Conservation (phyloP, 2,797 vertebrate species). For the Pipistrellus nathusii region DNA sequence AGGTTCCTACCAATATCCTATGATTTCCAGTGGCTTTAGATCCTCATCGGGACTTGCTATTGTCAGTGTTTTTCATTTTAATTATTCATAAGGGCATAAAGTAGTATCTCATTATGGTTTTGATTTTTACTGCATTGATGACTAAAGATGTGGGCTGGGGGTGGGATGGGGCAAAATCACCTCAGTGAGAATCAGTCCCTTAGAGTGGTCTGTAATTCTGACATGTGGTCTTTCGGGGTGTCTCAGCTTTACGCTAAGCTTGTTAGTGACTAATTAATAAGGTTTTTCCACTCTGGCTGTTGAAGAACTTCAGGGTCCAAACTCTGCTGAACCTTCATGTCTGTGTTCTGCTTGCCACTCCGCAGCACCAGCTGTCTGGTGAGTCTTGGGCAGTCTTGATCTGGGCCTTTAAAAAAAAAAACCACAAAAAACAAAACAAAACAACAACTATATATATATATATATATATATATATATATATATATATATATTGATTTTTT, state of each 20-base stretch:
- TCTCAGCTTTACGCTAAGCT: neutral
- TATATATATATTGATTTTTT: too few relatives aligned
- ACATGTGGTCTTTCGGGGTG: neutral
- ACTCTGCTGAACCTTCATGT: neutral
- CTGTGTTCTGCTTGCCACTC: neutral
- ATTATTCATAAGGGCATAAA: neutral
- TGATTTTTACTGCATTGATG: neutral
- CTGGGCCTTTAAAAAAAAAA: neutral
- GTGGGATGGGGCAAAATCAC: too few relatives aligned
- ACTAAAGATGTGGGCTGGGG: neutral
- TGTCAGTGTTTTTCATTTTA: neutral
- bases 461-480: too few relatives aligned
- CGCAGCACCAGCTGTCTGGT: neutral
- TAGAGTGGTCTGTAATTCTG: neutral
- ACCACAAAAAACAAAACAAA: too few relatives aligned
- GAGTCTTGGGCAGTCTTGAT: neutral
- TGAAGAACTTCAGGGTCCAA: neutral
- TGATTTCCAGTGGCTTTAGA: neutral
- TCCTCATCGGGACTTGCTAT: neutral
- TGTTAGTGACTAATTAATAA: neutral
- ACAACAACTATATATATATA: too few relatives aligned
- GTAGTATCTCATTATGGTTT: neutral
- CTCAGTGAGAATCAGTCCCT: neutral
- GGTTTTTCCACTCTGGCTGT: neutral
- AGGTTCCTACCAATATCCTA: neutral